Conservation (phyloP, 2,797 vertebrate genomes). For the Holocentrus rufus region DNA sequence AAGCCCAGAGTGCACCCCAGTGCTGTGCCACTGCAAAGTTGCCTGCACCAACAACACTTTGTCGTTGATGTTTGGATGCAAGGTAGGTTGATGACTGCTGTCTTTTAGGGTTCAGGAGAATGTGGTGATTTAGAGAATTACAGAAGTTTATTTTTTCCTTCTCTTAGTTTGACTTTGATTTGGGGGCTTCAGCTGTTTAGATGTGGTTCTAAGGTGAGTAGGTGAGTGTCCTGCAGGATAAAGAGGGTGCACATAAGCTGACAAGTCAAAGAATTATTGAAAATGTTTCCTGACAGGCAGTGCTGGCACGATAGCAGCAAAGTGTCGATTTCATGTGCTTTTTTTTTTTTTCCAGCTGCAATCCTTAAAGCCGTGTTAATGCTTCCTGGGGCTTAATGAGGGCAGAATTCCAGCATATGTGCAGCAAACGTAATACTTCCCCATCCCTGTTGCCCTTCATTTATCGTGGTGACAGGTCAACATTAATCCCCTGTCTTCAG, state of each 20-base stretch:
- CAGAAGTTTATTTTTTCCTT: not conserved
- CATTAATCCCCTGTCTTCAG: slow-evolving; percentile 22
- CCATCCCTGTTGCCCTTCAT: slow-evolving; percentile 51
- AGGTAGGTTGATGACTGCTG: slow-evolving; percentile 84
- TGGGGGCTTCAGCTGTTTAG: not conserved
- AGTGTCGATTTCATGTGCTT: not conserved
- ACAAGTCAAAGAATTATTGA: not conserved
- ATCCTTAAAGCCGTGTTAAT: slow-evolving; percentile 46
- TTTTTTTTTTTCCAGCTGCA: slow-evolving; percentile 23
- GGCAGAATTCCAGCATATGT: slow-evolving; percentile 40
- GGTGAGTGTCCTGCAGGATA: not conserved
- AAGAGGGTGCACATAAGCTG: not conserved
- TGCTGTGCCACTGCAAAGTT: slow-evolving; percentile 98
- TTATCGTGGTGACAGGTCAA: slow-evolving; percentile 35
- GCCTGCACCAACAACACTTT: slow-evolving; percentile 94
- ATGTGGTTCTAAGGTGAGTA: not conserved
- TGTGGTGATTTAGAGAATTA: too few relatives aligned
- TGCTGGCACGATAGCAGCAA: too few relatives aligned
- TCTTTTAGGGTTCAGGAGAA: not conserved
- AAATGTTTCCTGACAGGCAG: not conserved
- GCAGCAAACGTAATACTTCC: slow-evolving; percentile 47
- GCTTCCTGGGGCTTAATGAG: slow-evolving; percentile 59
- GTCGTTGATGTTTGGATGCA: slow-evolving; percentile 97
- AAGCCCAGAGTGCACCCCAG: slow-evolving; percentile 89
- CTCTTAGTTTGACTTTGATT: not conserved